A percentile compares a stretch with the other conserved stretches of the same genome.
Conservation (phyloP, 2,113 vertebrate genomes). For the Hemiprocne comata region DNA sequence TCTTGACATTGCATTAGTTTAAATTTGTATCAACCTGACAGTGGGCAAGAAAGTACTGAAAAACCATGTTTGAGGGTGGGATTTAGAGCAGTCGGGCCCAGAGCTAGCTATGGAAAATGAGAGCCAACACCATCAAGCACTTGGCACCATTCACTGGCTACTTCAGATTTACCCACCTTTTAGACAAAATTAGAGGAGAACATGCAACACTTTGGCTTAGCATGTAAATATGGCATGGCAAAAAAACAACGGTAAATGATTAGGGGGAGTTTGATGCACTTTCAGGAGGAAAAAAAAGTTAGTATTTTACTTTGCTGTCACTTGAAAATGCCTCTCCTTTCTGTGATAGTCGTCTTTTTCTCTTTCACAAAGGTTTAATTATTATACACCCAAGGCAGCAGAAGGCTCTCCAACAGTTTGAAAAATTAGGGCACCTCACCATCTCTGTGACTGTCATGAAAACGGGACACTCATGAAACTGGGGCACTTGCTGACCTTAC, state of each 20-base stretch:
- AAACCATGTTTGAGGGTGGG: background rate
- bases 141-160: background rate
- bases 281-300: background rate
- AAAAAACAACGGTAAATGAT: background rate
- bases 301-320: background rate
- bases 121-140: background rate
- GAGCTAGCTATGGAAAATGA: background rate
- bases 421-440: background rate
- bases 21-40: background rate
- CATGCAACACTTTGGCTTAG: background rate
- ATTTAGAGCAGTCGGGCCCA: background rate
- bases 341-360: background rate
- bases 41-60: background rate
- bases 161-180: background rate
- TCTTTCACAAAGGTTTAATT: background rate
- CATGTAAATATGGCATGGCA: accelerated
- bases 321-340: background rate
- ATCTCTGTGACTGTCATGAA: background rate
- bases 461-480: background rate
- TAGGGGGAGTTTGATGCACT: background rate
- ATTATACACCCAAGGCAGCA: background rate
- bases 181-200: background rate
- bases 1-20: background rate
- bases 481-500: background rate
- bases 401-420: background rate